Evolutionary conservation across 2,888 invertebrate genomes (phyloP).

Genomic region (Drosophila barbarae): DNA sequence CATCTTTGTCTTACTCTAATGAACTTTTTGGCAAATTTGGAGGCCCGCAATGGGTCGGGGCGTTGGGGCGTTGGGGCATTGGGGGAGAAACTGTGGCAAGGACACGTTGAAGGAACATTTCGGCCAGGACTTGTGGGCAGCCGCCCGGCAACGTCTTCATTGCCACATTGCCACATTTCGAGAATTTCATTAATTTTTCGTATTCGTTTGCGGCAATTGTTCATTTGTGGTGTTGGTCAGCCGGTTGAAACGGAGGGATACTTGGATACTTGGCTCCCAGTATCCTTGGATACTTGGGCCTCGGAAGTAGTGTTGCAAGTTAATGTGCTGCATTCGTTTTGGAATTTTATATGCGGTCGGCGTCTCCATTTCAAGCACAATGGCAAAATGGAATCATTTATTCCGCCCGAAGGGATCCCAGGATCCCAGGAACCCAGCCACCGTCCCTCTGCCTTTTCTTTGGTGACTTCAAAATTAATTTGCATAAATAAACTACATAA

Average conservation of each 20-base stretch:
- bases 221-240: slow-evolving; percentile 54
- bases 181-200: slow-evolving; percentile 61
- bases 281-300: slow-evolving; percentile 5
- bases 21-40: slow-evolving; percentile 59
- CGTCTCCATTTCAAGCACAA: slow-evolving; percentile 25
- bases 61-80: not conserved
- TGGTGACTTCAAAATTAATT: slow-evolving; percentile 21
- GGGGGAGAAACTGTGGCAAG: slow-evolving; percentile 18
- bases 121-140: slow-evolving; percentile 16
- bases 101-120: slow-evolving; percentile 33
- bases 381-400: slow-evolving; percentile 25
- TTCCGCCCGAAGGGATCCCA: slow-evolving; percentile 8
- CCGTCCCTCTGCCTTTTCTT: not conserved
- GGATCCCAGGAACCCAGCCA: not conserved
- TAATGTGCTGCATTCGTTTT: slow-evolving; percentile 51
- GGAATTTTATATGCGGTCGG: slow-evolving; percentile 49
- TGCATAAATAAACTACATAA: slow-evolving; percentile 27
- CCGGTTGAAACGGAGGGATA: slow-evolving; percentile 11
- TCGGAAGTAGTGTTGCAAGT: slow-evolving; percentile 33
- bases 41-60: slow-evolving; percentile 39
- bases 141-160: slow-evolving; percentile 50
- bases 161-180: slow-evolving; percentile 51
- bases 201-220: slow-evolving; percentile 59
- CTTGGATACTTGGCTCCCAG: not conserved
- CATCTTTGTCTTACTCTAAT: slow-evolving; percentile 54